These are phyloP conservation scores for Hydrolagus colliei DNA, from an alignment of 2,797 vertebrate genomes.

Conservation along the genomic window DNA sequence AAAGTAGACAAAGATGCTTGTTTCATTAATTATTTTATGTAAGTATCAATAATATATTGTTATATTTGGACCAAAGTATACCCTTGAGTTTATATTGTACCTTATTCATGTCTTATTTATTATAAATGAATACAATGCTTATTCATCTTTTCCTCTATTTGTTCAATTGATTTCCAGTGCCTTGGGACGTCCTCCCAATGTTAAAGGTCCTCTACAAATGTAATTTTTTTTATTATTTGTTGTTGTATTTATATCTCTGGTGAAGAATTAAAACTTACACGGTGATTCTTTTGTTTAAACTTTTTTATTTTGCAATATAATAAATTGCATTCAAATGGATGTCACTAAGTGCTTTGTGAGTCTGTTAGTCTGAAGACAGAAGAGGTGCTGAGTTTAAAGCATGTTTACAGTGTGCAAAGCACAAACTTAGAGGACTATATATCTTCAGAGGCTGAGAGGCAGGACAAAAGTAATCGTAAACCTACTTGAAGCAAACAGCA, in stretches of 20 bases:
- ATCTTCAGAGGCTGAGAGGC: neutral
- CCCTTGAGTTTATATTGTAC: constrained; percentile 17
- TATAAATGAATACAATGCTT: constrained; percentile 16
- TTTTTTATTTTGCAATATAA: neutral
- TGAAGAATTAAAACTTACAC: too few species aligned
- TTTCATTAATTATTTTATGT: constrained; percentile 32
- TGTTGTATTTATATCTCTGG: too few species aligned
- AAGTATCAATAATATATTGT: constrained; percentile 29
- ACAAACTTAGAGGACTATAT: neutral
- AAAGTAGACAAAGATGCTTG: constrained; percentile 41
- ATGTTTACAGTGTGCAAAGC: neutral
- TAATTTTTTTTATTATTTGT: too few species aligned
- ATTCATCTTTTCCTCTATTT: neutral
- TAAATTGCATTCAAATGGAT: neutral
- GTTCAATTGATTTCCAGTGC: neutral
- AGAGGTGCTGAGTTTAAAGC: neutral
- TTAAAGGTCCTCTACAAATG: too few species aligned
- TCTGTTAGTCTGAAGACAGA: neutral
- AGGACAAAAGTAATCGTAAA: neutral
- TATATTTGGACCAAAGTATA: constrained; percentile 17
- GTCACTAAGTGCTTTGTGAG: neutral
- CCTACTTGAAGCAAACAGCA: neutral
- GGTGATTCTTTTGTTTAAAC: too few species aligned
- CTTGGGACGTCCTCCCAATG: too few species aligned
- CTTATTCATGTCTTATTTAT: constrained; percentile 29